Base-by-base conservation (phyloP, 2,797 vertebrate species). In the Echiichthys vipera region DNA sequence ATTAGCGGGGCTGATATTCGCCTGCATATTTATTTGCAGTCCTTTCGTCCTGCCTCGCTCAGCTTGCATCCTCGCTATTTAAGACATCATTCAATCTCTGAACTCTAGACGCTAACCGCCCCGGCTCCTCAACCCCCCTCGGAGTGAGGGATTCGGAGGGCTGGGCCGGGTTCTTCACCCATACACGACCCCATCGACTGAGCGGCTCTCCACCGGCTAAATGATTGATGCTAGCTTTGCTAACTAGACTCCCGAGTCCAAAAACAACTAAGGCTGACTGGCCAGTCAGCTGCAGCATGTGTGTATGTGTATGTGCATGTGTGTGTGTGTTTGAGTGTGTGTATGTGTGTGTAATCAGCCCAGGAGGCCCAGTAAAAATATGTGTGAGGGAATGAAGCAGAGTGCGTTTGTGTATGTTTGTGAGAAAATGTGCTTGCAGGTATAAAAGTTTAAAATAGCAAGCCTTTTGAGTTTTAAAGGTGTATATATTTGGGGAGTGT, bases 161-260 rank as follows among this genome's bases (percentile, higher is more conserved):
- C 62, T 8, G 40, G 70, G 45, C 73, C 22, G 74, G 74, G 81
- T 70, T 78, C 81, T 70, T 91, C 83, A 92, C 91, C 90, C 81
- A 65, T 58, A 59, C 74, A 71, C 67, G 84, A 89, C 88, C 87
- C 79, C 86, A 76, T 85, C 40, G 51, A 79, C 80, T 76, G 74
- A 76, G 80, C 76, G 17, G 71, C 64, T 86, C 81, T 80, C 75
- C 67, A 45, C 76, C 3, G 61, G 81, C 77, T 79, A 65, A 80
- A 88, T 91, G 88, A 92, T 92, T 87, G 87, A 90, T 92, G 80
- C 88, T 80, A 68, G 84, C 72, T 84, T 78, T 42, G 82, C 81
- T 91, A 92, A 91, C 90, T 88, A 86, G 87, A 87, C 89, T 85
- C 90, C 61, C 7, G 82, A 82, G 86, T 89, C 85, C 85, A 86